These are phyloP conservation scores for Steinernema feltiae DNA, from an alignment of 1,140 invertebrate species.

Conservation along the genomic window DNA sequence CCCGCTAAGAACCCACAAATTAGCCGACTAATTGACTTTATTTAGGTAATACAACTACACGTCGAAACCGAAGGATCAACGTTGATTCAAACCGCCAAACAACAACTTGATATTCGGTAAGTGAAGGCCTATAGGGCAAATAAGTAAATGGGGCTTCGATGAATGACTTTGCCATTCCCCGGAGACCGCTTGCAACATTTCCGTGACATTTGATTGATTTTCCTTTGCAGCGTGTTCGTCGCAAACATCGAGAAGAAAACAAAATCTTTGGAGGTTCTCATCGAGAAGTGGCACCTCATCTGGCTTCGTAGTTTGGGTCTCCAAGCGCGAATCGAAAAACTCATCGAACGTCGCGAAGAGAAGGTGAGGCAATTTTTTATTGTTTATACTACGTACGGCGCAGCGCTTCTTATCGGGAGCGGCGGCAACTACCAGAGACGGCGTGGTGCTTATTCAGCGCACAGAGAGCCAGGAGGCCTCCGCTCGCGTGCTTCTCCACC, in stretches of 20 bases:
- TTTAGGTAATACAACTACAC: slow-evolving; percentile 6
- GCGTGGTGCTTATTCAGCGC: too few species aligned
- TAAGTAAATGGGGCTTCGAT: too few species aligned
- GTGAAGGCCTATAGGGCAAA: too few species aligned
- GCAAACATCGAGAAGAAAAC: neutral
- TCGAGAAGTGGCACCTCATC: slow-evolving; percentile 8
- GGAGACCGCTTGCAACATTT: neutral
- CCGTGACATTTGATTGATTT: slow-evolving; percentile 1
- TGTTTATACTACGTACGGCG: neutral
- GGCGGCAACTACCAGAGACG: neutral
- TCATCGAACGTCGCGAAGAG: neutral
- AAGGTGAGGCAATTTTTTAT: neutral
- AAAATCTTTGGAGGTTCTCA: neutral
- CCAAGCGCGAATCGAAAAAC: neutral
- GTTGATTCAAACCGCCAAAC: neutral
- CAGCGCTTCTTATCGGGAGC: neutral
- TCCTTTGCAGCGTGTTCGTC: neutral
- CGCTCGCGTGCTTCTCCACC: neutral
- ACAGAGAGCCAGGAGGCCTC: too few species aligned
- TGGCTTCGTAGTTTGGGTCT: neutral
- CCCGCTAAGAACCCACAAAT: neutral
- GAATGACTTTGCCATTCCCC: neutral
- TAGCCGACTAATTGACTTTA: neutral
- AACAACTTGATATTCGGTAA: neutral
- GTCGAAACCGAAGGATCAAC: slow-evolving; percentile 7